These are phyloP conservation scores for Xenopus petersii DNA, from an alignment of 2,797 vertebrate species.

Conservation along the genomic window DNA sequence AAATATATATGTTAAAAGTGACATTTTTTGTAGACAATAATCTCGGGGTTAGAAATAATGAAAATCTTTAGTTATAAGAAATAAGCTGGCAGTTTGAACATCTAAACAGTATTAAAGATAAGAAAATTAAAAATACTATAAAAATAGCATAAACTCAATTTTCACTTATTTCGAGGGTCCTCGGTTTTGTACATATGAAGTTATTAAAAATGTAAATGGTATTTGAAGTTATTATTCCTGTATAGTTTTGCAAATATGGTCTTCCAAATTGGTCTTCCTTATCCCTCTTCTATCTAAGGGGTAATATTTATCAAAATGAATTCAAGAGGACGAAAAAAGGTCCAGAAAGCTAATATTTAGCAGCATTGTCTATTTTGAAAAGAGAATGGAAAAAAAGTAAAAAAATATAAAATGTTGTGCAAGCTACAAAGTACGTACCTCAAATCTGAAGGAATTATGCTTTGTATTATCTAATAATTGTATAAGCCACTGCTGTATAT, in stretches of 20 bases:
- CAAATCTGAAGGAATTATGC: background rate
- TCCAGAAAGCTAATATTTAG: constrained; percentile 34
- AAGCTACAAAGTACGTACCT: background rate
- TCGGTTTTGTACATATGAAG: too few relatives aligned
- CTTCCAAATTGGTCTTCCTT: too few relatives aligned
- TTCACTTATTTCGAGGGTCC: too few relatives aligned
- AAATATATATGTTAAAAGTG: background rate
- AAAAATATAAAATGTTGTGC: background rate
- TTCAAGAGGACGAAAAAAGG: background rate
- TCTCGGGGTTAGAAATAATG: too few relatives aligned
- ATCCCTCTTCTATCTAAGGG: too few relatives aligned
- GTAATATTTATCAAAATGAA: background rate
- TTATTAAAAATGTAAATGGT: too few relatives aligned
- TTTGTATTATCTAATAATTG: background rate
- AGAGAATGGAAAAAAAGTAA: background rate
- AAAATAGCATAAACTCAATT: too few relatives aligned
- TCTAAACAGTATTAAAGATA: too few relatives aligned
- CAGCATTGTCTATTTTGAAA: background rate
- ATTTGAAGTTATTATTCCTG: background rate
- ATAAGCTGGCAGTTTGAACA: too few relatives aligned
- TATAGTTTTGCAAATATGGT: background rate
- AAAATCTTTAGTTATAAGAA: too few relatives aligned
- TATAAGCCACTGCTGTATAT: background rate
- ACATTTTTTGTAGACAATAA: background rate
- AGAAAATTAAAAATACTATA: too few relatives aligned